Evolutionary conservation across 2,113 vertebrate species (phyloP), one percentile per base, ranked within the genome.

Genomic region (Rattus rattus): DNA sequence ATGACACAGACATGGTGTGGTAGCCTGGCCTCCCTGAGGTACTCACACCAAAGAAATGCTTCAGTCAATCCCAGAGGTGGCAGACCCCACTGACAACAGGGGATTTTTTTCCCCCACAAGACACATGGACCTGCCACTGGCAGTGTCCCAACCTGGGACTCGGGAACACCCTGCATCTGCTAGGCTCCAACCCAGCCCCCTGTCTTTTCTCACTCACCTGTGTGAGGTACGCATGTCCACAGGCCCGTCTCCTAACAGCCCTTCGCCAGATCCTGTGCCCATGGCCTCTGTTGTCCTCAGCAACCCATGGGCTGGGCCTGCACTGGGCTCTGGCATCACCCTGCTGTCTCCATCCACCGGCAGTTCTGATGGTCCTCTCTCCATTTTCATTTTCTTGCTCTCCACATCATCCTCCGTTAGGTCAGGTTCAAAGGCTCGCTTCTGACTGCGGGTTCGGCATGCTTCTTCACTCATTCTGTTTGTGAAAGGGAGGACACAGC

Each of bases 181-280:
- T 47, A 33, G 33, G 56, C 33, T 70, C 77, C 83, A n/a, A 33
- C 26, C 56, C 69, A 59, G n/a, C 47, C 77, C 56, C 0, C 30
- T 5, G 0, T 36, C 13, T n/a, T 22, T 63, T 2, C 0, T 0
- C 7, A 91, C 99, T 99, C 97, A 99, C 99, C 99, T 99, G 98
- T 99, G 99, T 5, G 99, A 98, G 17, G 99, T 99, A 85, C 99
- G 99, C 99, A 99, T 99, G 94, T 99, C 99, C 93, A 99, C 99
- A 0, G 99, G 99, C 90, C 99, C 99, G 0, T 99, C 99, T 5
- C 99, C 98, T 0, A 99, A 98, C 96, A 98, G 99, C 63, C 99
- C 99, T 97, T 99, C 99, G 96, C 99, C 98, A 97, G 99, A 99
- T 96, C 99, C 99, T 30, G 98, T 98, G 3, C 99, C 99, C 75